Conservation (phyloP, 1,140 invertebrate genomes). For the Polyergus mexicanus region DNA sequence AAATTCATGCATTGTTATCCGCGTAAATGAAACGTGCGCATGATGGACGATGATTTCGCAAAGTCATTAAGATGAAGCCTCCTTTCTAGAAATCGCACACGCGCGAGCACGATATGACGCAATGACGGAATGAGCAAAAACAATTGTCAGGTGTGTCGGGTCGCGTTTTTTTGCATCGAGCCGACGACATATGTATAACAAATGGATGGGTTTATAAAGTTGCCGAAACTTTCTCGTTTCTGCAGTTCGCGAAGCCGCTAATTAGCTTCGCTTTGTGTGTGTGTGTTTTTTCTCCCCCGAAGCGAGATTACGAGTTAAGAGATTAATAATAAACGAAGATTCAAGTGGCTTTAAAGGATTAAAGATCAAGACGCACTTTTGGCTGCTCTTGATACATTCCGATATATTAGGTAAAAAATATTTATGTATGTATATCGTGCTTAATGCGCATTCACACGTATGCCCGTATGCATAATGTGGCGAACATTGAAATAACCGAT, state of each 20-base stretch:
- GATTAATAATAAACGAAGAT: neutral
- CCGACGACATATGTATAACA: neutral
- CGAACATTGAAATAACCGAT: neutral
- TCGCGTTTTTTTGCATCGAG: neutral
- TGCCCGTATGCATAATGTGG: constrained; percentile 25
- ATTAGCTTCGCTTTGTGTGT: neutral
- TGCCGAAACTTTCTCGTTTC: neutral
- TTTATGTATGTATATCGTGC: neutral
- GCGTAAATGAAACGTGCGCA: neutral
- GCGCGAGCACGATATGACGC: neutral
- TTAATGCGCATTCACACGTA: too few species aligned
- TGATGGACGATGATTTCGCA: neutral
- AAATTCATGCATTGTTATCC: neutral
- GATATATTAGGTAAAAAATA: constrained; percentile 48
- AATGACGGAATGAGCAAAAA: neutral
- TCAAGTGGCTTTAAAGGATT: neutral
- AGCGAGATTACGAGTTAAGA: neutral
- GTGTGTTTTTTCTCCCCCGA: neutral
- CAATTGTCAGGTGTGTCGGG: neutral
- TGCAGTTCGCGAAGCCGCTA: neutral
- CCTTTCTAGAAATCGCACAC: neutral
- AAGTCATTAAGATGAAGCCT: neutral
- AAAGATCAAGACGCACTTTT: neutral
- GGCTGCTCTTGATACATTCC: neutral
- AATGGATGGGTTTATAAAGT: neutral